Percentiles rank a stretch among this genome's conserved stretches.
phyloP scores from a whole-genome alignment of 2,797 vertebrate species.

The Nasua narica region DNA sequence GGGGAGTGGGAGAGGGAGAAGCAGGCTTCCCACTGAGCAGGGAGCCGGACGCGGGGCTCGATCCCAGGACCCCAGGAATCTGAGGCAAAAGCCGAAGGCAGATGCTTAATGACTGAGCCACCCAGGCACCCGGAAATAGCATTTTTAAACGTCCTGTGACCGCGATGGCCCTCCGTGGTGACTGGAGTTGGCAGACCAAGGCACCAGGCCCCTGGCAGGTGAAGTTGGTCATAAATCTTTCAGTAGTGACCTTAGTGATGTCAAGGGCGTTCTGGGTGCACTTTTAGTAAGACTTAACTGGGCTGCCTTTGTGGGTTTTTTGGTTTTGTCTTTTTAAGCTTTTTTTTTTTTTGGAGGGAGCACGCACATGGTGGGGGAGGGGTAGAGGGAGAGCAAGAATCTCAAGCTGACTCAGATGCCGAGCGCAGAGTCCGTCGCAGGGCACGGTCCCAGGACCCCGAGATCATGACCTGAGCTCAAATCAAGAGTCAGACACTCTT shows the following conservation, averaged over 20 bases:
- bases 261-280: too few species aligned
- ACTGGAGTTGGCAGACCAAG: background rate
- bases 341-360: background rate
- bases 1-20: too few species aligned
- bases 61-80: too few species aligned
- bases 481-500: background rate
- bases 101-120: too few species aligned
- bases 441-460: too few species aligned
- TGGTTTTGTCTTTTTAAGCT: background rate
- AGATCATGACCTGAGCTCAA: background rate
- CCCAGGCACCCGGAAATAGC: too few species aligned
- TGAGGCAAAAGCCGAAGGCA: too few species aligned
- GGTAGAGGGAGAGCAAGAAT: background rate
- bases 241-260: background rate
- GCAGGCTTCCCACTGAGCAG: too few species aligned
- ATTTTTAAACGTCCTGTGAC: background rate
- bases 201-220: rapidly evolving
- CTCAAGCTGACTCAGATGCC: background rate
- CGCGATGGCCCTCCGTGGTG: background rate
- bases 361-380: too few species aligned
- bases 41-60: too few species aligned
- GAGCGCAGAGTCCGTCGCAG: background rate
- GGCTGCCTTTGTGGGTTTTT: background rate
- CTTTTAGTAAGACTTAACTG: too few species aligned
- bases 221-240: rapidly evolving